These are phyloP conservation scores for Nematostella vectensis DNA, from an alignment of 92 coral and sea anemone genomes.

Conservation along the genomic window DNA sequence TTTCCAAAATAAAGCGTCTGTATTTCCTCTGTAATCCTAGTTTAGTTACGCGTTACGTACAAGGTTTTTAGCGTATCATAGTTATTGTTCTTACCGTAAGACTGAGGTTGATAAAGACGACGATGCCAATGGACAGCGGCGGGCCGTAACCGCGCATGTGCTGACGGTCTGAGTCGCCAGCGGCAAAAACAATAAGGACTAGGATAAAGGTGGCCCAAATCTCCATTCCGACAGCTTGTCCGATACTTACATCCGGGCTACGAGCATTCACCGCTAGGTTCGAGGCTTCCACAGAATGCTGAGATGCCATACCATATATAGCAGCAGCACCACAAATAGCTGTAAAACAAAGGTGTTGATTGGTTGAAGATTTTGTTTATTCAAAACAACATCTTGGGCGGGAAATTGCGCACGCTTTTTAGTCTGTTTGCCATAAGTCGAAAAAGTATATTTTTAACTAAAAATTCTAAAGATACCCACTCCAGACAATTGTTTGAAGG, in stretches of 20 bases:
- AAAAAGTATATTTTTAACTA: too few relatives aligned
- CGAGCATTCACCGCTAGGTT: slow-evolving; percentile 58
- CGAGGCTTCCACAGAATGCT: slow-evolving; percentile 34
- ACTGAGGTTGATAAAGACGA: slow-evolving; percentile 51
- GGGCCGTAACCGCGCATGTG: slow-evolving; percentile 63
- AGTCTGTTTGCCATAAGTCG: too few relatives aligned
- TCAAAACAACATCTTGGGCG: too few relatives aligned
- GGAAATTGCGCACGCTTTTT: too few relatives aligned
- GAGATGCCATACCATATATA: slow-evolving; percentile 70
- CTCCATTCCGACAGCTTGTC: slow-evolving; percentile 75
- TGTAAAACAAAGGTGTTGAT: slow-evolving; percentile 20
- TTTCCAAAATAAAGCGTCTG: too few relatives aligned
- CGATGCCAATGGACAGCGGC: slow-evolving; percentile 89
- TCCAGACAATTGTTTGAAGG: too few relatives aligned
- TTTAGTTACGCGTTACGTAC: too few relatives aligned
- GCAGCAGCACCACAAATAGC: slow-evolving; percentile 80
- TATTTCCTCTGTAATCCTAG: too few relatives aligned
- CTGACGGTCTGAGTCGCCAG: slow-evolving; percentile 57
- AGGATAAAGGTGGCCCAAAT: slow-evolving; percentile 61
- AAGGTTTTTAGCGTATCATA: too few relatives aligned
- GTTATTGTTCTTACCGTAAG: slow-evolving; percentile 46
- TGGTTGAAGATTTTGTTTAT: too few relatives aligned
- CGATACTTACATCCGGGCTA: slow-evolving; percentile 57
- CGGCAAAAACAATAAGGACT: slow-evolving; percentile 62
- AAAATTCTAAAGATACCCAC: too few relatives aligned